Conservation (phyloP, 1,140 invertebrate genomes). For the Popillia japonica region DNA sequence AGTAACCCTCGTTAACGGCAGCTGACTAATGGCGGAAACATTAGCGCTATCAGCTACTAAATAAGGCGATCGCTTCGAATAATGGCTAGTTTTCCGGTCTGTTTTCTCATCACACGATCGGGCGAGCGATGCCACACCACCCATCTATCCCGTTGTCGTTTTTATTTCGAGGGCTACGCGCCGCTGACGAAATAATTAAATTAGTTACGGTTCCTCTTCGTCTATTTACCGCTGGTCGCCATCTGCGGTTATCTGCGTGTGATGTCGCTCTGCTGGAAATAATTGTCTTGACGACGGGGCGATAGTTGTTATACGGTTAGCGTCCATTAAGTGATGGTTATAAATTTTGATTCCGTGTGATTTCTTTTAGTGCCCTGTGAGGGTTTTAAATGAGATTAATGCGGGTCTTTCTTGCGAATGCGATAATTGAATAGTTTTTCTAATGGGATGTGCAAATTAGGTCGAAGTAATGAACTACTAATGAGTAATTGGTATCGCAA, state of each 20-base stretch:
- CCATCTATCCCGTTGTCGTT: neutral
- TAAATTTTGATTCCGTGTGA: slow-evolving; percentile 7
- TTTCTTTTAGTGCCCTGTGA: neutral
- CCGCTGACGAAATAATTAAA: slow-evolving; percentile 24
- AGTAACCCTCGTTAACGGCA: slow-evolving; percentile 58
- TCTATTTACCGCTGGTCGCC: slow-evolving; percentile 10
- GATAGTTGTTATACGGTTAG: neutral
- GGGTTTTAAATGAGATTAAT: too few relatives aligned
- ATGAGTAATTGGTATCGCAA: too few relatives aligned
- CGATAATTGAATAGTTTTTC: too few relatives aligned
- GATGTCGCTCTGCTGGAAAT: neutral
- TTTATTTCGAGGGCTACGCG: slow-evolving; percentile 19
- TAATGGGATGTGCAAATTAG: too few relatives aligned
- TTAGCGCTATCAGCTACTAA: slow-evolving; percentile 57
- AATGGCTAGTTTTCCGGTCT: slow-evolving; percentile 54
- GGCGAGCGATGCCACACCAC: too few relatives aligned
- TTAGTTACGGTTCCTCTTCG: slow-evolving; percentile 5
- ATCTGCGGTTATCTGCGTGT: neutral
- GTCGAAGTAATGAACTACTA: too few relatives aligned
- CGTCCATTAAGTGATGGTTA: neutral
- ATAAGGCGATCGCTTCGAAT: slow-evolving; percentile 54
- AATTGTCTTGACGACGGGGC: neutral
- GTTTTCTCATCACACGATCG: too few relatives aligned
- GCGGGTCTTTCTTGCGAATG: too few relatives aligned
- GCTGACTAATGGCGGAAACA: slow-evolving; percentile 60